Conservation (phyloP, 2,888 invertebrate genomes). For the Hyalella azteca region DNA sequence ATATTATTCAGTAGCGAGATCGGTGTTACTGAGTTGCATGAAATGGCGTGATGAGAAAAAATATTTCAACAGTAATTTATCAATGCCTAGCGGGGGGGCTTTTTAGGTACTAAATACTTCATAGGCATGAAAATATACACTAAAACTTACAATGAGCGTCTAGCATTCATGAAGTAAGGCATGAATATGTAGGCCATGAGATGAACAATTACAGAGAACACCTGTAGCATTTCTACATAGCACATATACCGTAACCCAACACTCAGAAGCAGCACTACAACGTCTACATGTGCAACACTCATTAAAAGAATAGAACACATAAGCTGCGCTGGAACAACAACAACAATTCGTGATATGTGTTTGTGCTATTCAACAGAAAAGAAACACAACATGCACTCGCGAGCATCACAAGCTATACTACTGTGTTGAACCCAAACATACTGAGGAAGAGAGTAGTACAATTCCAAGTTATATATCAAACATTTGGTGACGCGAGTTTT, state of each 20-base stretch:
- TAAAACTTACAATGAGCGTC: not conserved
- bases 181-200: constrained; percentile 28
- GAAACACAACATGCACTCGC: not conserved
- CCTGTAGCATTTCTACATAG: not conserved
- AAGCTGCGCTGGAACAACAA: not conserved
- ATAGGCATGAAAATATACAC: constrained; percentile 6
- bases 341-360: not conserved
- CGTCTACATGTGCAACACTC: not conserved
- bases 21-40: too few species aligned
- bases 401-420: too few species aligned
- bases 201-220: not conserved
- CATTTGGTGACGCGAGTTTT: too few species aligned
- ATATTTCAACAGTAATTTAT: constrained; percentile 28
- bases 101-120: not conserved
- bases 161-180: constrained; percentile 16
- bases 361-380: too few species aligned
- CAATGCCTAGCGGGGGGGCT: not conserved
- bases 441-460: too few species aligned
- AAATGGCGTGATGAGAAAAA: not conserved
- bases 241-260: constrained; percentile 16
- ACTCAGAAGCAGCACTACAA: constrained; percentile 16
- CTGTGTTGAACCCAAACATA: too few species aligned
- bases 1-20: too few species aligned
- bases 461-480: too few species aligned
- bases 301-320: not conserved